Conservation (phyloP, 2,113 vertebrate genomes). For the Caranx ignobilis region DNA sequence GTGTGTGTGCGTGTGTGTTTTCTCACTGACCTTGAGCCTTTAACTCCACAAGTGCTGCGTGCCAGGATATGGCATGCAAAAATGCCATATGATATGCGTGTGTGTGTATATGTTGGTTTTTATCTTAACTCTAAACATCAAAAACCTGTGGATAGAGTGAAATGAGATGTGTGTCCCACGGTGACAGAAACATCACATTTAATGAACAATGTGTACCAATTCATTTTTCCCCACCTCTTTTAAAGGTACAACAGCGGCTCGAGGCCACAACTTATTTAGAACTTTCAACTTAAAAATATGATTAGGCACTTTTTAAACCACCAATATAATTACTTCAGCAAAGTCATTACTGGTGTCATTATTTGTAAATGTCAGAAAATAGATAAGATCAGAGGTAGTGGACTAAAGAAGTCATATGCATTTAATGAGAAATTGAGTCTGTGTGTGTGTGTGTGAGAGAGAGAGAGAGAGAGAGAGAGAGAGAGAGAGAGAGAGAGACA, state of each 20-base stretch:
- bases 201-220: constrained; percentile 33
- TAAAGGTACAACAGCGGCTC: constrained; percentile 37
- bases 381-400: not conserved
- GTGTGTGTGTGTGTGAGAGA: no score
- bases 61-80: not conserved
- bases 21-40: constrained; percentile 33
- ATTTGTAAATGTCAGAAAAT: not conserved
- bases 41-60: not conserved
- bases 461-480: no score
- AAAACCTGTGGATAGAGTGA: not conserved
- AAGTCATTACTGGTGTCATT: not conserved
- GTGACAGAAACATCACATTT: constrained; percentile 30
- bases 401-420: no score
- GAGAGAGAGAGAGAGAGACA: no score
- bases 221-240: constrained; percentile 38
- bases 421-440: no score
- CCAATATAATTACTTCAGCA: not conserved
- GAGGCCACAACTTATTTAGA: not conserved
- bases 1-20: constrained; percentile 41
- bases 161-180: not conserved
- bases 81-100: no score
- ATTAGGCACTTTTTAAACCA: not conserved
- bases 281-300: no score
- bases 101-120: not conserved
- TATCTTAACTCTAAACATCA: not conserved